Evolutionary conservation across 2,888 invertebrate species (phyloP), one percentile per base, ranked within the genome.

Genomic region (Amitus sp.): DNA sequence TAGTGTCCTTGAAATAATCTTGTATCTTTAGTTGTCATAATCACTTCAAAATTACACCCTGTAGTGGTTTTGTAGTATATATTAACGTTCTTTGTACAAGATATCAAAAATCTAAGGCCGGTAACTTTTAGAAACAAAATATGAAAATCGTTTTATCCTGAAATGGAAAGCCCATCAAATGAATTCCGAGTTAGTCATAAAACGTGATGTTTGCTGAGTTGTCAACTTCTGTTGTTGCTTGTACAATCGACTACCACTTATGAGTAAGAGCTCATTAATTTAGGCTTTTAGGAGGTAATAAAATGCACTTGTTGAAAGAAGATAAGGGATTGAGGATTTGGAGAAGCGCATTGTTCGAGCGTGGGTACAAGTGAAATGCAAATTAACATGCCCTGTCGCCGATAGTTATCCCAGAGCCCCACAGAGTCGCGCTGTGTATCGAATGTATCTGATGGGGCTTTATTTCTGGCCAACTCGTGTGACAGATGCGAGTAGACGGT

Each of bases 401-500:
- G 23, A 43, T 27, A 43, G 23, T 23, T 13, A 42, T 42, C 19
- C 19, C 12, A n/a, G 9, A 18, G 42, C 42, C 40, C 40, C 40
- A 40, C 40, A 42, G 19, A 15, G 42, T 19, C 10, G n/a, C n/a
- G 17, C 9, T 9, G 10, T 12, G 42, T 20, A n/a, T 39, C 39
- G 39, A 39, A 15, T 13, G 39, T 13, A 62, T 57, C 57, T 53
- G 47, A 62, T 57, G 53, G 62, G 42, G 49, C 47, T 46, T 18
- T n/a, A 12, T 13, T 30, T 42, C 50, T 40, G 50, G 47, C 47
- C 54, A 47, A 62, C 59, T 50, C 30, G 27, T 59, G 65, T 67
- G 68, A 70, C 75, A 73, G 72, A 76, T 74, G 76, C 66, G 61
- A 72, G 66, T 59, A 68, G 69, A 71, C 68, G 67, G 61, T 63